phyloP scores from a whole-genome alignment of 2,888 invertebrate genomes.

The Drosophila villosipedis region DNA sequence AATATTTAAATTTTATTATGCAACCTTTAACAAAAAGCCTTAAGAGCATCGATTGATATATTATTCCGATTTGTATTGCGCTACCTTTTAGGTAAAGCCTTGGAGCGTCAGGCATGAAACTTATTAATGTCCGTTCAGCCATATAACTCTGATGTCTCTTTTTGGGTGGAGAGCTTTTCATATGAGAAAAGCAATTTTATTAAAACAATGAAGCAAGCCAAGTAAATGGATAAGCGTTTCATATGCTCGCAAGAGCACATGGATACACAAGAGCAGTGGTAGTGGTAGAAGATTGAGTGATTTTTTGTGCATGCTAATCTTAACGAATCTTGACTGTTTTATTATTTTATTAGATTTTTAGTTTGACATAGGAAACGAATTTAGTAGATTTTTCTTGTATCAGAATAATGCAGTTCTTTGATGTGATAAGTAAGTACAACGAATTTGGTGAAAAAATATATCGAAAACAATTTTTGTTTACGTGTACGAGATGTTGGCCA shows the following conservation, averaged over 20 bases:
- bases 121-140: slow-evolving; percentile 8
- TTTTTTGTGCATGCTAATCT: slow-evolving; percentile 12
- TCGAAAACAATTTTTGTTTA: too few relatives aligned
- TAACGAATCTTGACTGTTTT: slow-evolving; percentile 21
- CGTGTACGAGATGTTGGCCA: too few relatives aligned
- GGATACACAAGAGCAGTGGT: neutral
- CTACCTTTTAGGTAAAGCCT: slow-evolving; percentile 36
- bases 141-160: neutral
- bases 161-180: neutral
- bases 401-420: slow-evolving; percentile 5
- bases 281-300: slow-evolving; percentile 4
- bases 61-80: slow-evolving; percentile 35
- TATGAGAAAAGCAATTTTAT: slow-evolving; percentile 50
- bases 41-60: slow-evolving; percentile 24
- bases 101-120: slow-evolving; percentile 33
- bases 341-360: slow-evolving; percentile 34
- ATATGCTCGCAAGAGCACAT: slow-evolving; percentile 17
- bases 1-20: neutral
- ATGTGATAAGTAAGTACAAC: neutral
- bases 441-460: too few relatives aligned
- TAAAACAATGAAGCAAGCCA: slow-evolving; percentile 53
- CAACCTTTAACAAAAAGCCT: neutral
- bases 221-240: slow-evolving; percentile 61
- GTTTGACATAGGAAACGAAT: slow-evolving; percentile 22
- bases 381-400: neutral